Percentiles rank a stretch among this genome's conserved stretches.
Conservation (phyloP, 2,888 invertebrate species). For the Epinotia bilunana region DNA sequence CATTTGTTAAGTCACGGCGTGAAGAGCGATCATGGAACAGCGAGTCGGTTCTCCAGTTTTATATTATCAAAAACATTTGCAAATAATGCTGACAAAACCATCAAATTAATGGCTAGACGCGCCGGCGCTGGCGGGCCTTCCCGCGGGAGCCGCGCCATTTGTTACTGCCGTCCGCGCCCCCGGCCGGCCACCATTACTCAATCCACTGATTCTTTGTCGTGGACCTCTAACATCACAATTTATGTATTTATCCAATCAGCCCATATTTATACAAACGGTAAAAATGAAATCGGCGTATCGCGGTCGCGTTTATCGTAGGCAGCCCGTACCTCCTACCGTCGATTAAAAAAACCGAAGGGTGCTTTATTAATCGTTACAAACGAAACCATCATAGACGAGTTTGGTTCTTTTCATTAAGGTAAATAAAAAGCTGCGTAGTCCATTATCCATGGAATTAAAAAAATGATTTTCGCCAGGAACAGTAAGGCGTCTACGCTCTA, state of each 20-base stretch:
- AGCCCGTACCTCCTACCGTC: background rate
- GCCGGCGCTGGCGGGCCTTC: conserved; percentile 51
- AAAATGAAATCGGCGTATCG: background rate
- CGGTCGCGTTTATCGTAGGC: background rate
- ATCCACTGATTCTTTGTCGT: conserved; percentile 67
- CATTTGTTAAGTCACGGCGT: background rate
- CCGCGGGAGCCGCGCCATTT: conserved; percentile 67
- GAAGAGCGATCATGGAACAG: background rate
- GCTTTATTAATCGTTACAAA: too few species aligned
- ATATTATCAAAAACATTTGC: conserved; percentile 40
- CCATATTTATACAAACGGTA: background rate
- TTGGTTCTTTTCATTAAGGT: too few species aligned
- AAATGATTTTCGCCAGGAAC: too few species aligned
- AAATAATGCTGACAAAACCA: conserved; percentile 52
- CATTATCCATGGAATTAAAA: too few species aligned
- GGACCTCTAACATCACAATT: conserved; percentile 64
- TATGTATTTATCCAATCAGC: conserved; percentile 53
- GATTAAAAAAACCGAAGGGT: background rate
- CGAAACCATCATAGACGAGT: too few species aligned
- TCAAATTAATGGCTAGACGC: conserved; percentile 65
- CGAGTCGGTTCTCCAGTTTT: conserved; percentile 6
- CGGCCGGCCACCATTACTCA: conserved; percentile 59
- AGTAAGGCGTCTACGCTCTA: too few species aligned
- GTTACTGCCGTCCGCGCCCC: conserved; percentile 55
- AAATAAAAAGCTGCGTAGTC: too few species aligned